A percentile compares a stretch with the other conserved stretches of the same genome.
Evolutionary conservation across 2,797 vertebrate species (phyloP).

Genomic region (Acanthurus tractus): DNA sequence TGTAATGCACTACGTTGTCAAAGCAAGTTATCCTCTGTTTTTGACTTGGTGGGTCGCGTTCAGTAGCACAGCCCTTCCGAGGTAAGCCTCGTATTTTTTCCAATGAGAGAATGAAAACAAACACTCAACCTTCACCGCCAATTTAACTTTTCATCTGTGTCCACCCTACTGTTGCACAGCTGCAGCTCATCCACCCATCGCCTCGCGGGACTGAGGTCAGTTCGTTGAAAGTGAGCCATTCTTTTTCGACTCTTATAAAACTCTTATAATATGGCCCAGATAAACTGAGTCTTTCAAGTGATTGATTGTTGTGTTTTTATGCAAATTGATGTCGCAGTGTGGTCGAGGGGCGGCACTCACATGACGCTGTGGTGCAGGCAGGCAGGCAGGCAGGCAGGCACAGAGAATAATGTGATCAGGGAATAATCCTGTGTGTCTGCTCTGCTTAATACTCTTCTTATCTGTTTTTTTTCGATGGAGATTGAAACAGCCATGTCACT

Average conservation of each 20-base stretch:
- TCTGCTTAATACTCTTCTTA: conserved; percentile 38
- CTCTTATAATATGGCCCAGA: conserved; percentile 49
- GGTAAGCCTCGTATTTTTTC: conserved; percentile 39
- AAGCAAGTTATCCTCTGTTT: too few relatives aligned
- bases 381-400: conserved; percentile 35
- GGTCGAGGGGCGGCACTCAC: conserved; percentile 66
- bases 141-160: conserved; percentile 19
- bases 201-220: conserved; percentile 46
- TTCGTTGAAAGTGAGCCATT: conserved; percentile 33
- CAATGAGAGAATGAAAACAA: conserved; percentile 47
- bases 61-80: conserved; percentile 1
- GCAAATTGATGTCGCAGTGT: conserved; percentile 73
- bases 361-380: conserved; percentile 47
- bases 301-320: conserved; percentile 75
- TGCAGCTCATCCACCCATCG: conserved; percentile 19
- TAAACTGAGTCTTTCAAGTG: conserved; percentile 56
- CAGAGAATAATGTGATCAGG: conserved; percentile 76
- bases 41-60: neutral
- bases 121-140: too few relatives aligned
- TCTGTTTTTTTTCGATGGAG: conserved; percentile 22
- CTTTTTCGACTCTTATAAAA: conserved; percentile 48
- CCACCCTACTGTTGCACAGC: conserved; percentile 26
- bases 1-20: too few relatives aligned
- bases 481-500: conserved; percentile 58
- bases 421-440: conserved; percentile 55